Evolutionary conservation across 2,888 invertebrate species (phyloP), one percentile per base, ranked within the genome.

Genomic region (Sinhomidia bicolor): DNA sequence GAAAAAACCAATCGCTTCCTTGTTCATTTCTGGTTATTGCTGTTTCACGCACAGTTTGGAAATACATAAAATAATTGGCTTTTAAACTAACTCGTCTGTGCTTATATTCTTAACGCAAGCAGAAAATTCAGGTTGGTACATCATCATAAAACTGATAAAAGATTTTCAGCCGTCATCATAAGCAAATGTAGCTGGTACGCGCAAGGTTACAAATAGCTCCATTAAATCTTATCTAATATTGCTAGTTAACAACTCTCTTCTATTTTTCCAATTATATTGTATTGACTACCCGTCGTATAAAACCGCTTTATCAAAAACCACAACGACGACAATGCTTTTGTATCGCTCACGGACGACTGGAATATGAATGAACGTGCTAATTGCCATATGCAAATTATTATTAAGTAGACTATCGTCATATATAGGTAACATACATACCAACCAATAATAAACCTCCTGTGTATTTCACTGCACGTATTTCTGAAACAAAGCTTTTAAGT

Each of bases 321-420:
- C 12, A 1, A n/a, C 3, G 36, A 1, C 5, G 12, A 41, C 10
- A n/a, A 68, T 23, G 71, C 5, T 36, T 36, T 7, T 36, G 4
- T 36, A 7, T 7, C 7, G 36, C 36, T 36, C 4, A 36, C 4
- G 7, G 36, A 36, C 4, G 7, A 36, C 36, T n/a, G n/a, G 36
- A 36, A 12, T 20, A 74, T 47, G 44, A 10, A 74, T n/a, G 47
- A 71, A 47, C n/a, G 44, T 74, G 74, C 23, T 74, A 74, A 74
- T 74, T 74, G 74, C 17, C 65, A n/a, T 36, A 74, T 47, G 47
- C 47, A 47, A 74, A 74, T 74, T 23, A 36, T 36, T 5, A 36
- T 36, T 7, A 36, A 3, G 3, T 5, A 36, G 7, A 7, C 36
- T 5, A 5, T 36, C 36, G 4, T 36, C 36, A 36, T 36, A n/a